Evolutionary conservation across 2,797 vertebrate genomes (phyloP).

Genomic region (Spea hammondii): DNA sequence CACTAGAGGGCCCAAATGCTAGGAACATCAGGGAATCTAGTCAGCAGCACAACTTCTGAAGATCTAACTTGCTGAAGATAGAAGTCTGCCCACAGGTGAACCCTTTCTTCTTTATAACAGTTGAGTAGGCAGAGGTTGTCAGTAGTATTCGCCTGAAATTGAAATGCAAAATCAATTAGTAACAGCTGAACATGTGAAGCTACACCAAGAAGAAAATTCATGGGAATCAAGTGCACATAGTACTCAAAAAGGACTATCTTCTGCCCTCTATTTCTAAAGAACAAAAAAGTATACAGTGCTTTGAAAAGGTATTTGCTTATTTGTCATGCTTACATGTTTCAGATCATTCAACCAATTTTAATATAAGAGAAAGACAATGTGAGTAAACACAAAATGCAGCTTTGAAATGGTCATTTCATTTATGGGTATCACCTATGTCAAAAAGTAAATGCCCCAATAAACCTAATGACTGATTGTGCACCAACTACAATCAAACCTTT

Average conservation of each 20-base stretch:
- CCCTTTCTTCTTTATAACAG: slow-evolving; percentile 15
- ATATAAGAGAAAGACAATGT: too few species aligned
- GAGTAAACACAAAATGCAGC: too few species aligned
- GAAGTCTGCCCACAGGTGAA: slow-evolving; percentile 31
- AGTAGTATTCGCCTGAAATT: slow-evolving; percentile 10
- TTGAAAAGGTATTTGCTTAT: too few species aligned
- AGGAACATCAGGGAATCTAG: slow-evolving; percentile 18
- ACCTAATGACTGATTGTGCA: too few species aligned
- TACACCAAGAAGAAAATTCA: slow-evolving; percentile 1
- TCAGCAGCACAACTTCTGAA: slow-evolving; percentile 29
- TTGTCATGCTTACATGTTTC: too few species aligned
- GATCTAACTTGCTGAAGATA: slow-evolving; percentile 22
- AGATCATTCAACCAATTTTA: too few species aligned
- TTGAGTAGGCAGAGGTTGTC: slow-evolving; percentile 14
- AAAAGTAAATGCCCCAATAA: too few species aligned
- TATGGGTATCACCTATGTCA: too few species aligned
- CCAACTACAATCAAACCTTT: too few species aligned
- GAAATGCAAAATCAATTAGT: slow-evolving; percentile 37
- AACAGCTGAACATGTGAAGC: slow-evolving; percentile 18
- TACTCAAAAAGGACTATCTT: neutral
- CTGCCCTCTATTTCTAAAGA: too few species aligned
- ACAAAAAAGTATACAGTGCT: too few species aligned
- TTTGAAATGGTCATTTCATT: too few species aligned
- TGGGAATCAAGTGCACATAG: neutral
- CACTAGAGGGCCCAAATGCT: slow-evolving; percentile 27